A percentile compares a stretch with the other conserved stretches of the same genome.
Conservation (phyloP, 2,113 vertebrate species). For the Amblyornis subalaris region DNA sequence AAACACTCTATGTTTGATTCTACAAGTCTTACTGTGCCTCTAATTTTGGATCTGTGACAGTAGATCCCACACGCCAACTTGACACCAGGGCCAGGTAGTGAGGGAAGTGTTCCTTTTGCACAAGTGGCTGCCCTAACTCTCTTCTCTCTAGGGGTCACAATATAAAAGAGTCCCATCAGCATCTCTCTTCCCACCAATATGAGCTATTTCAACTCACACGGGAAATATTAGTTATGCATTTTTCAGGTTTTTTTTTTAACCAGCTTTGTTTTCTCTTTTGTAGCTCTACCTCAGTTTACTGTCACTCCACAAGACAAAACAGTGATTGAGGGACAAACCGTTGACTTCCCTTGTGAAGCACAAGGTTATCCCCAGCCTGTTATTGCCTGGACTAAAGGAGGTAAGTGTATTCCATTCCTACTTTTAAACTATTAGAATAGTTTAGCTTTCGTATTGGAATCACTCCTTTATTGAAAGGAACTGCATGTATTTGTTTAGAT, state of each 20-base stretch:
- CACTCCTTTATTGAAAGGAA: not conserved
- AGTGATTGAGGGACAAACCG: slow-evolving; percentile 88
- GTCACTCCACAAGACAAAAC: slow-evolving; percentile 88
- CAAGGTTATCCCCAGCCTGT: slow-evolving; percentile 89
- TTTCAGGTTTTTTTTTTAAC: not conserved
- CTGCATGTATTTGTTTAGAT: not conserved
- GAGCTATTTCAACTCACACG: not conserved
- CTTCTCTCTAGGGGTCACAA: not conserved
- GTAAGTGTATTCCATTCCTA: slow-evolving; percentile 44
- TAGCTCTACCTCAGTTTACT: slow-evolving; percentile 91
- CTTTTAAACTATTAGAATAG: not conserved
- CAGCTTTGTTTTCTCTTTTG: not conserved
- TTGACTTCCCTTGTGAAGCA: slow-evolving; percentile 93
- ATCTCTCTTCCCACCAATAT: not conserved
- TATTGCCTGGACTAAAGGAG: slow-evolving; percentile 95
- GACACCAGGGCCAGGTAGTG: not conserved
- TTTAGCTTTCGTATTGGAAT: not conserved
- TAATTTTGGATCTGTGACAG: not conserved
- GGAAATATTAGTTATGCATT: not conserved
- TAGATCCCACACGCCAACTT: not conserved
- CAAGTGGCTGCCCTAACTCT: not conserved
- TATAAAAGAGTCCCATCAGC: not conserved
- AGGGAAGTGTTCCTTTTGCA: not conserved
- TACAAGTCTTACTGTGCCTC: not conserved
- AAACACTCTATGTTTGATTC: not conserved